Percentiles rank a stretch among this genome's conserved stretches.
Conservation (phyloP, 2,888 invertebrate species). For the Coelogynopora nodosa region DNA sequence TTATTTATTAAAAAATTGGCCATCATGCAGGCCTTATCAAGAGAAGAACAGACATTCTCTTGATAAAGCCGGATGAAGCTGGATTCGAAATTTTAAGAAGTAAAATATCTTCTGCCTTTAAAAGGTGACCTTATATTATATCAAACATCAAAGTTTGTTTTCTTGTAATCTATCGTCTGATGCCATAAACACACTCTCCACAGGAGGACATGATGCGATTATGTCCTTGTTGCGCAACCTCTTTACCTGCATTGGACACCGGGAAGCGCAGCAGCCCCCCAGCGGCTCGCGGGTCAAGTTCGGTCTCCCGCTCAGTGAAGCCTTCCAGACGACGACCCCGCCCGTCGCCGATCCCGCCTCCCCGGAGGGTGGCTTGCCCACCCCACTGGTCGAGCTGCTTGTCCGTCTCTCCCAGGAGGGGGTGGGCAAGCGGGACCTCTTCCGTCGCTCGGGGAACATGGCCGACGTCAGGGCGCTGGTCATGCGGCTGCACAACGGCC, state of each 20-base stretch:
- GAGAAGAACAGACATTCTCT: no score
- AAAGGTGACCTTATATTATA: no score
- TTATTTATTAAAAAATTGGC: no score
- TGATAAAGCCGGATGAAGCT: no score
- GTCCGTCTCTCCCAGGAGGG: background rate
- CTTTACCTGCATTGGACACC: background rate
- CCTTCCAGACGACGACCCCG: conserved; percentile 83
- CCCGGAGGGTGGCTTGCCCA: background rate
- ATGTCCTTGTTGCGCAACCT: conserved; percentile 32
- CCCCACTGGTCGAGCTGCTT: background rate
- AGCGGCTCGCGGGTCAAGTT: conserved; percentile 72
- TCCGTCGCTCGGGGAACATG: background rate
- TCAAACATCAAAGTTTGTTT: no score
- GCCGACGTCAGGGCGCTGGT: background rate
- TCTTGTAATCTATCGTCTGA: no score
- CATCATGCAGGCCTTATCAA: no score
- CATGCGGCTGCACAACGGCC: background rate
- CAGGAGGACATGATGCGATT: background rate
- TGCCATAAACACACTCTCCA: no score
- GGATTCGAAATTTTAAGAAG: no score
- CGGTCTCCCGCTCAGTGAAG: conserved; percentile 82
- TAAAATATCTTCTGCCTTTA: no score
- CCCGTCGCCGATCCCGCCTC: conserved; percentile 63
- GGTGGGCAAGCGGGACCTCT: background rate
- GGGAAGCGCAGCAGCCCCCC: background rate